A percentile compares a stretch with the other conserved stretches of the same genome.
phyloP scores from a whole-genome alignment of 2,113 vertebrate genomes.

The Vombatus ursinus region DNA sequence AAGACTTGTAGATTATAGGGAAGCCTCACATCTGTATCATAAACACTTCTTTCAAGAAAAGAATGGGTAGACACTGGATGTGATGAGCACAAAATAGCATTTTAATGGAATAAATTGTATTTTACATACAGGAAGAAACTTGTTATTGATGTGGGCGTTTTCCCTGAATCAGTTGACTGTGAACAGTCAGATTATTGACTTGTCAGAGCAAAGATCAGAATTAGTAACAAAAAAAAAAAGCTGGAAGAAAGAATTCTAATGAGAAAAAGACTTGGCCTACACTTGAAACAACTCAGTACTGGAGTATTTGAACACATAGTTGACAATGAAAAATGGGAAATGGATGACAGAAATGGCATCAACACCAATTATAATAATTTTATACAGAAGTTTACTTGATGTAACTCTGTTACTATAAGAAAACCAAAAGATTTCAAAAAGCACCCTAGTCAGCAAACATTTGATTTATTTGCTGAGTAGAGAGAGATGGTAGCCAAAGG shows the following conservation, averaged over 20 bases:
- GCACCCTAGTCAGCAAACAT: neutral
- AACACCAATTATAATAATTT: neutral
- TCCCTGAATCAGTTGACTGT: neutral
- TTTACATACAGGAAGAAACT: neutral
- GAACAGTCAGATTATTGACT: neutral
- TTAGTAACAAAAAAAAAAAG: neutral
- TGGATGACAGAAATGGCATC: neutral
- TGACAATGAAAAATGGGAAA: neutral
- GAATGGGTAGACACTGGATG: neutral
- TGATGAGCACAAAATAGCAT: neutral
- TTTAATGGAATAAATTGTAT: neutral
- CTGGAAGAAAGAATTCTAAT: neutral
- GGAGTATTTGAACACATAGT: neutral
- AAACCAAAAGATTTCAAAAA: neutral
- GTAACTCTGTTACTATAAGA: neutral
- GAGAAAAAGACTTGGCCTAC: neutral
- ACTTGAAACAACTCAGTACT: neutral
- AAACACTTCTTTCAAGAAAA: neutral
- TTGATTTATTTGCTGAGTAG: neutral
- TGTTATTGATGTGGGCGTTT: neutral
- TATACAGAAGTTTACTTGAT: neutral
- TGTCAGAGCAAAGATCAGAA: neutral
- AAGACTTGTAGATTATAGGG: neutral
- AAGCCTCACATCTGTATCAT: neutral
- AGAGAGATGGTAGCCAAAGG: neutral